These are phyloP conservation scores for Lithophane ornitopus DNA, from an alignment of 2,888 invertebrate genomes.

Conservation along the genomic window DNA sequence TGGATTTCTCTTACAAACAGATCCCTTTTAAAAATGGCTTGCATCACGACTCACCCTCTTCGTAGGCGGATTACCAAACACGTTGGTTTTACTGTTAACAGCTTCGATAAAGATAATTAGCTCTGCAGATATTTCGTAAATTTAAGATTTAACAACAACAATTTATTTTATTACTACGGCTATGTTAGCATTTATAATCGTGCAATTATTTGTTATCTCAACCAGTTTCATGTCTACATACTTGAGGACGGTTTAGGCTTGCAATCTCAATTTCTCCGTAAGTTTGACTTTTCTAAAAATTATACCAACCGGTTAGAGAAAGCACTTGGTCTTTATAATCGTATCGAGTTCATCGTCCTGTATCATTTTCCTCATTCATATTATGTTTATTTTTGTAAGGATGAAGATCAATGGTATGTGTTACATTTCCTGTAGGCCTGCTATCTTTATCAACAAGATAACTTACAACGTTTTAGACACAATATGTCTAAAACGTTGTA, in stretches of 20 bases:
- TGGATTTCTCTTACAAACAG: background rate
- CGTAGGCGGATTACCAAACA: background rate
- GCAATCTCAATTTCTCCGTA: constrained; percentile 39
- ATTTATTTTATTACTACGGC: background rate
- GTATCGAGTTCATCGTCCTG: constrained; percentile 45
- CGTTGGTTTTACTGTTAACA: background rate
- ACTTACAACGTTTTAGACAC: too few relatives aligned
- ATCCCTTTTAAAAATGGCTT: background rate
- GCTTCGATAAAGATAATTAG: background rate
- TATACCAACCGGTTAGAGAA: constrained; percentile 47
- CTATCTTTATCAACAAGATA: too few relatives aligned
- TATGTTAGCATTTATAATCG: background rate
- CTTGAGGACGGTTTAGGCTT: constrained; percentile 43
- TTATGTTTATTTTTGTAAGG: background rate
- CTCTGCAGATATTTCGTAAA: background rate
- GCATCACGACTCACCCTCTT: background rate
- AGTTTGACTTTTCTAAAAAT: constrained; percentile 54
- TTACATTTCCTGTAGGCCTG: constrained; percentile 16
- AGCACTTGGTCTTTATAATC: constrained; percentile 45
- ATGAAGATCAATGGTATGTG: constrained; percentile 20
- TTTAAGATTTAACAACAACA: background rate
- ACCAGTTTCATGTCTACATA: constrained; percentile 30
- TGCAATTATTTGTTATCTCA: constrained; percentile 20
- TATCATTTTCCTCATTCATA: constrained; percentile 39
- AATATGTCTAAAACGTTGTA: too few relatives aligned